phyloP scores from a whole-genome alignment of 1,140 invertebrate species.

The Macrosteles quadrilineatus region DNA sequence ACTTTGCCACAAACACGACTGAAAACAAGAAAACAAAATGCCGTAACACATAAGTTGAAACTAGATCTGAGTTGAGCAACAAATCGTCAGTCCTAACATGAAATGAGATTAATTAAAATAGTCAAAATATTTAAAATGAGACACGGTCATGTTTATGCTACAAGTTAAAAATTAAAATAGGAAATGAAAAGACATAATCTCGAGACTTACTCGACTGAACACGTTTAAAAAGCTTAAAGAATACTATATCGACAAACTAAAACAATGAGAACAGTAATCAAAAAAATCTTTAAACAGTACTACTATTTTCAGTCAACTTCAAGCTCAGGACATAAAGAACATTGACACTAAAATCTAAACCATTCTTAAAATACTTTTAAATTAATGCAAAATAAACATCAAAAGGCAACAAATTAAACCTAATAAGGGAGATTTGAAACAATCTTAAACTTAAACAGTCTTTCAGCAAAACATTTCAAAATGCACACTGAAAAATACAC shows the following conservation, averaged over 20 bases:
- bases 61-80: conserved; percentile 15
- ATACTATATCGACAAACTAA: conserved; percentile 4
- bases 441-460: no score
- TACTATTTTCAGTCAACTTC: conserved; percentile 12
- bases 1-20: no score
- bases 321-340: background rate
- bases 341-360: no score
- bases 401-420: no score
- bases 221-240: conserved; percentile 3
- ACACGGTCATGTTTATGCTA: conserved; percentile 8
- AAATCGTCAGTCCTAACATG: conserved; percentile 5
- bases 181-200: background rate
- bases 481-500: no score
- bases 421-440: no score
- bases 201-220: background rate
- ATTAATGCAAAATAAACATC: no score
- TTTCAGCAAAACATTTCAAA: no score
- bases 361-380: no score
- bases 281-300: conserved; percentile 10
- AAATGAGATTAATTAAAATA: background rate
- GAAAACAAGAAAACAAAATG: no score
- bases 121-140: background rate
- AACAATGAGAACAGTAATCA: conserved; percentile 3
- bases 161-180: background rate
- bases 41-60: no score